These are phyloP conservation scores for Theonella swinhoei DNA, from an alignment of 37 sponge, comb jelly and placozoan species.

Conservation along the genomic window DNA sequence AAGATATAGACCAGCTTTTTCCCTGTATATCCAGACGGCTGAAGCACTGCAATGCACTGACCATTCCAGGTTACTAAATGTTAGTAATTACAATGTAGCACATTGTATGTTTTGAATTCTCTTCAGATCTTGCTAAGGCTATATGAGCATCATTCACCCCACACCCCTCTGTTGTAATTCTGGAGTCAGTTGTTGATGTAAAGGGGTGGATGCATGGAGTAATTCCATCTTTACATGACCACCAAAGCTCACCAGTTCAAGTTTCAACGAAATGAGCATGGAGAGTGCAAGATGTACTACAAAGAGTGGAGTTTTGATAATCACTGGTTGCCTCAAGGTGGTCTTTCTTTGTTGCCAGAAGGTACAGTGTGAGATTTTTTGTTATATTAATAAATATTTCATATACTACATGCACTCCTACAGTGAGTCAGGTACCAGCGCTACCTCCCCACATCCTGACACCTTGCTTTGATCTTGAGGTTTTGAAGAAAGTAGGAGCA, in stretches of 20 bases:
- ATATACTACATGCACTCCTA: background rate
- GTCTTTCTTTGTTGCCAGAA: background rate
- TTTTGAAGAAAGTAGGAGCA: background rate
- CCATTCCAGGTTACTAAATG: background rate
- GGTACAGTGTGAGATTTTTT: too few species aligned
- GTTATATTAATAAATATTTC: background rate
- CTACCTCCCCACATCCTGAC: background rate
- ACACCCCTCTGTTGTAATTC: background rate
- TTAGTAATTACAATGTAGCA: too few species aligned
- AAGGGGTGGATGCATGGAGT: slow-evolving; percentile 5
- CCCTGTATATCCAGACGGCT: background rate
- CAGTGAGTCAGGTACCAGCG: too few species aligned
- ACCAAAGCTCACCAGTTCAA: slow-evolving; percentile 3
- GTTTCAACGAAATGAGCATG: background rate
- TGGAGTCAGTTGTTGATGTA: background rate
- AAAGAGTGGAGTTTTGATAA: slow-evolving; percentile 16
- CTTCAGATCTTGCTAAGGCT: background rate
- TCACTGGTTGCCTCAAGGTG: background rate
- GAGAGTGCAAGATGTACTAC: background rate
- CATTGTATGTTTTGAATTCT: background rate
- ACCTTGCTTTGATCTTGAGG: background rate
- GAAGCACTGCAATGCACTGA: background rate
- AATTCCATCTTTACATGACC: background rate
- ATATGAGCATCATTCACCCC: background rate
- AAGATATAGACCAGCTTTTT: slow-evolving; percentile 42